Conservation (phyloP, 2,113 vertebrate species). For the Channa maculata region DNA sequence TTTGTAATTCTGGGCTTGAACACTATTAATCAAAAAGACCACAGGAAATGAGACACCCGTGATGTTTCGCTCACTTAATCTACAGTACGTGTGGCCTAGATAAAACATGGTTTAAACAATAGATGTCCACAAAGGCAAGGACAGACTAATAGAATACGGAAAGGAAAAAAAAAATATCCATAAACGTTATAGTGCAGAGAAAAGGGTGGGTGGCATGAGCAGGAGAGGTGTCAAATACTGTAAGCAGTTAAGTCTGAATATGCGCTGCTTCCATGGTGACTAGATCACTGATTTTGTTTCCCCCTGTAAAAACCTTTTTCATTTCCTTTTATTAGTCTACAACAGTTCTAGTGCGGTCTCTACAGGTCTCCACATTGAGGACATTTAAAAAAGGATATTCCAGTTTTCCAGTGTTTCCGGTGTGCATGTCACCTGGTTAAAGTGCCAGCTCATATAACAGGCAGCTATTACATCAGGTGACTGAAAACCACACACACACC, state of each 20-base stretch:
- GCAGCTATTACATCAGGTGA: conserved; percentile 16
- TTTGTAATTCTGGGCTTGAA: conserved; percentile 20
- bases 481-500: background rate
- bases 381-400: background rate
- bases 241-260: conserved; percentile 27
- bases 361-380: background rate
- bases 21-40: conserved; percentile 31
- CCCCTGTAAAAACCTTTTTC: background rate
- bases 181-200: conserved; percentile 1
- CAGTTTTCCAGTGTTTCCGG: too few species aligned
- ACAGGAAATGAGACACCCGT: conserved; percentile 39
- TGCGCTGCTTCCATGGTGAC: conserved; percentile 59
- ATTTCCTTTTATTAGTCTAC: too few species aligned
- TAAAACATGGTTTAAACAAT: conserved; percentile 30
- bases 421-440: conserved; percentile 11
- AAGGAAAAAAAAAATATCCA: background rate
- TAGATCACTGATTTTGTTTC: conserved; percentile 32
- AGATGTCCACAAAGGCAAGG: conserved; percentile 1
- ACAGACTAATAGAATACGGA: background rate
- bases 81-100: conserved; percentile 46
- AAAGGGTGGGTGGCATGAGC: conserved; percentile 34
- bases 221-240: conserved; percentile 43
- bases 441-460: conserved; percentile 19
- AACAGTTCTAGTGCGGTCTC: background rate
- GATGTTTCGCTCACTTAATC: conserved; percentile 24